These are phyloP conservation scores for Acronicta alni DNA, from an alignment of 2,888 invertebrate genomes.

Conservation along the genomic window DNA sequence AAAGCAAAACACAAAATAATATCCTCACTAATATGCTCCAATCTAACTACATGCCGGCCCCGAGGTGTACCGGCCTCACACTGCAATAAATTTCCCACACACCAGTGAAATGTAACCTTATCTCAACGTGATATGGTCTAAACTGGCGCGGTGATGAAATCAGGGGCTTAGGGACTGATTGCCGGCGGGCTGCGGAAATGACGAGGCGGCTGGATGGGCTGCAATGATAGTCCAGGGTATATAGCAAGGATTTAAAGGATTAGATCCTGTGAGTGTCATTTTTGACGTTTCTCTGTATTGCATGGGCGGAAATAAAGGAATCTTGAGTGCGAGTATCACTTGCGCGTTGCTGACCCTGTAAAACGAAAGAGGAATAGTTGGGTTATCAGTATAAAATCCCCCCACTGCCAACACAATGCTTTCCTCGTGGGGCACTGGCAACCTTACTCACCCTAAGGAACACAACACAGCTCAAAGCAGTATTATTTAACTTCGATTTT, in stretches of 20 bases:
- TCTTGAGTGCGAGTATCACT: too few relatives aligned
- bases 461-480: too few relatives aligned
- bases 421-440: too few relatives aligned
- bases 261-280: conserved; percentile 17
- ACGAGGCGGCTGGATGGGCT: conserved; percentile 58
- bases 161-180: conserved; percentile 60
- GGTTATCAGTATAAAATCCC: too few relatives aligned
- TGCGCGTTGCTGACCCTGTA: too few relatives aligned
- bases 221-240: conserved; percentile 39
- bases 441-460: too few relatives aligned
- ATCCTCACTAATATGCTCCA: conserved; percentile 43
- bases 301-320: background rate
- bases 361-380: too few relatives aligned
- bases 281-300: conserved; percentile 16
- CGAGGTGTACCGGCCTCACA: conserved; percentile 36
- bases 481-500: too few relatives aligned
- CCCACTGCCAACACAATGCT: too few relatives aligned
- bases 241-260: conserved; percentile 35
- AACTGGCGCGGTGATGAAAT: conserved; percentile 37
- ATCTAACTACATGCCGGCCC: conserved; percentile 44
- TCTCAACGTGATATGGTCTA: conserved; percentile 23
- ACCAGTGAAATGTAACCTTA: conserved; percentile 12
- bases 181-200: conserved; percentile 66
- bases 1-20: conserved; percentile 34
- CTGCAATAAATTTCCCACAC: conserved; percentile 46